phyloP scores from a whole-genome alignment of 2,797 vertebrate genomes.

The Eptatretus atami region DNA sequence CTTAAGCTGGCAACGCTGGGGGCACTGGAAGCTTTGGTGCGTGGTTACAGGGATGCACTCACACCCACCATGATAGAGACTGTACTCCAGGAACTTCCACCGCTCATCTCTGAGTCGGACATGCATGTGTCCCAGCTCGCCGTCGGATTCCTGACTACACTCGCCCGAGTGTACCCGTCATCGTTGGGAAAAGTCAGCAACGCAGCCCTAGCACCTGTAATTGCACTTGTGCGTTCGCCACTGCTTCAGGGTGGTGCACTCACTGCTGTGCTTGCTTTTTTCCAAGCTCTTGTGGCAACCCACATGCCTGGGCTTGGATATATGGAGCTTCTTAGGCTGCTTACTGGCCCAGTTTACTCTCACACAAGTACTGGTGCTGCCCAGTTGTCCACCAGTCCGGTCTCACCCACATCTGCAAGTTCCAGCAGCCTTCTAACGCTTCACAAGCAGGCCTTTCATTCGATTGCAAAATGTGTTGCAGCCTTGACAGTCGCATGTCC shows the following conservation, averaged over 20 bases:
- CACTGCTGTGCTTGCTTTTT: constrained; percentile 27
- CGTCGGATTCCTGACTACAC: constrained; percentile 28
- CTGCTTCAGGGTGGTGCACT: constrained; percentile 43
- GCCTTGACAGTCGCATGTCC: constrained; percentile 33
- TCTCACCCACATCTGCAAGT: background rate
- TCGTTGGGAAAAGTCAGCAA: constrained; percentile 31
- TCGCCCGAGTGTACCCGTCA: constrained; percentile 29
- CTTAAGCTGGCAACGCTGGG: constrained; percentile 38
- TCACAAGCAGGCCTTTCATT: constrained; percentile 45
- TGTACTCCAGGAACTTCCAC: constrained; percentile 31
- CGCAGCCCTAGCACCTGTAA: constrained; percentile 17
- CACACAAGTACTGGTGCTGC: constrained; percentile 6
- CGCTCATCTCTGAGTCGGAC: constrained; percentile 44
- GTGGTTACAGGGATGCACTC: constrained; percentile 32
- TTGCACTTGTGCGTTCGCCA: constrained; percentile 37
- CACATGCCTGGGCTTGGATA: constrained; percentile 22
- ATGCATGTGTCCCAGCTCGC: constrained; percentile 60
- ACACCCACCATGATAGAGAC: constrained; percentile 27
- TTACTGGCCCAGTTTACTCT: constrained; percentile 29
- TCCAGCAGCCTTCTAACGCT: constrained; percentile 24
- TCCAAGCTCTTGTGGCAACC: constrained; percentile 31
- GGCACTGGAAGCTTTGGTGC: constrained; percentile 33
- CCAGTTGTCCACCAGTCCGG: background rate
- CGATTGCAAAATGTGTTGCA: constrained; percentile 43
- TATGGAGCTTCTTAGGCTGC: constrained; percentile 26